phyloP scores from a whole-genome alignment of 2,113 vertebrate genomes.

The Ictidomys tridecemlineatus region DNA sequence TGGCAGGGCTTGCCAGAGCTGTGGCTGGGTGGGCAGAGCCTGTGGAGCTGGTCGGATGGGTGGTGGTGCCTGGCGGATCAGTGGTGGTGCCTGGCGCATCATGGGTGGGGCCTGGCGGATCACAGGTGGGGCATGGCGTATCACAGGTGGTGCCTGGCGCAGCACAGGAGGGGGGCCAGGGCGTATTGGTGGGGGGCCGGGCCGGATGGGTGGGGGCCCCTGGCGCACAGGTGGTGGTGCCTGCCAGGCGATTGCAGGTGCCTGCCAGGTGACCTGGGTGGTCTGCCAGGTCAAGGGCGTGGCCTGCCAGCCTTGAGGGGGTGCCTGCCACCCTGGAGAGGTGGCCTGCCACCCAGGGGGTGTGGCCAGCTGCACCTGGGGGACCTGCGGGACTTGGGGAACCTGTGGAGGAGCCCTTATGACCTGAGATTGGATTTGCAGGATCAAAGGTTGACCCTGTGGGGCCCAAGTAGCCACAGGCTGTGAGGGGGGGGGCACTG shows the following conservation, averaged over 20 bases:
- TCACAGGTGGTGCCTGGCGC: slow-evolving; percentile 42
- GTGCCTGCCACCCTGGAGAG: slow-evolving; percentile 63
- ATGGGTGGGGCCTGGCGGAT: slow-evolving; percentile 24
- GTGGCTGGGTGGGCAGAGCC: slow-evolving; percentile 42
- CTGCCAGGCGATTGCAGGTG: slow-evolving; percentile 72
- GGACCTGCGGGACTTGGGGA: slow-evolving; percentile 49
- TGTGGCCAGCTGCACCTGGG: slow-evolving; percentile 65
- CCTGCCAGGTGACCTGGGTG: slow-evolving; percentile 77
- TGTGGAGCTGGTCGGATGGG: slow-evolving; percentile 54
- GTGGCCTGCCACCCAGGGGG: slow-evolving; percentile 72
- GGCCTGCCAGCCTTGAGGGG: slow-evolving; percentile 64
- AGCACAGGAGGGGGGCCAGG: slow-evolving; percentile 9
- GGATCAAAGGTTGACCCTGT: slow-evolving; percentile 76
- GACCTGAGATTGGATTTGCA: slow-evolving; percentile 81
- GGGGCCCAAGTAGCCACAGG: slow-evolving; percentile 72
- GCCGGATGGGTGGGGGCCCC: slow-evolving; percentile 39
- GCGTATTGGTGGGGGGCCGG: slow-evolving; percentile 44
- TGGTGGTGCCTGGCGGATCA: slow-evolving; percentile 66
- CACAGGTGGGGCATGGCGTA: background rate
- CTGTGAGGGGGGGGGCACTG: slow-evolving; percentile 48
- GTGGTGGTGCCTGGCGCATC: slow-evolving; percentile 65
- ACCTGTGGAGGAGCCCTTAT: slow-evolving; percentile 69
- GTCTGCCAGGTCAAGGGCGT: slow-evolving; percentile 74
- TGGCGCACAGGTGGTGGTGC: slow-evolving; percentile 7
- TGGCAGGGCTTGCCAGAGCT: slow-evolving; percentile 77